These are phyloP conservation scores for Enteromius afrohamiltoni DNA, from an alignment of 2,797 vertebrate species.

Conservation along the genomic window DNA sequence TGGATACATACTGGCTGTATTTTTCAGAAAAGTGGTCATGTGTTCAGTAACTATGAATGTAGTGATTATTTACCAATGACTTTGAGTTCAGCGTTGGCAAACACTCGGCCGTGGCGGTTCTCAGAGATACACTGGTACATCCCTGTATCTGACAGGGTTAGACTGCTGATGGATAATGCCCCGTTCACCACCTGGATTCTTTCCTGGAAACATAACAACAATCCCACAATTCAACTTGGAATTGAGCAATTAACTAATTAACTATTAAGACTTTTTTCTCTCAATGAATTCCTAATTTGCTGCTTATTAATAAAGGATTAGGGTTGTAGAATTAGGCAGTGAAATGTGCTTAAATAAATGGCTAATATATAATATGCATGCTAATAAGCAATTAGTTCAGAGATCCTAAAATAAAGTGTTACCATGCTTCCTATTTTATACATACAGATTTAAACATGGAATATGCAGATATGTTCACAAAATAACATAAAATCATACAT, in stretches of 20 bases:
- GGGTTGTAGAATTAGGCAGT: no score
- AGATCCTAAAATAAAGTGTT: no score
- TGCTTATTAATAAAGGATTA: no score
- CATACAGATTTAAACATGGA: not conserved
- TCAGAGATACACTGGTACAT: constrained; percentile 97
- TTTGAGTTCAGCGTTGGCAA: constrained; percentile 87
- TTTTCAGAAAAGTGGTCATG: not conserved
- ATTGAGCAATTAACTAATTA: no score
- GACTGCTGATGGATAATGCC: constrained; percentile 82
- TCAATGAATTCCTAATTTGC: no score
- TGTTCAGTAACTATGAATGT: not conserved
- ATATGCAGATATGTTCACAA: not conserved
- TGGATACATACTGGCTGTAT: not conserved
- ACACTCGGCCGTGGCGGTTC: constrained; percentile 88
- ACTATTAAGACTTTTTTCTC: no score
- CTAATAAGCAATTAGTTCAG: no score
- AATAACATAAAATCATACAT: not conserved
- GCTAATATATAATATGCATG: no score
- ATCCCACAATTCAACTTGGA: not conserved
- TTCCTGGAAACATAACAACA: constrained; percentile 75
- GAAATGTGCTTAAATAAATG: no score
- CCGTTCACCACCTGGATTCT: constrained; percentile 89
- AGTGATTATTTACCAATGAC: constrained; percentile 82
- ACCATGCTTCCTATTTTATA: not conserved
- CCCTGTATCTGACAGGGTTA: constrained; percentile 87